Conservation (phyloP, 2,888 invertebrate genomes). For the Acanthacorydalis orientalis region DNA sequence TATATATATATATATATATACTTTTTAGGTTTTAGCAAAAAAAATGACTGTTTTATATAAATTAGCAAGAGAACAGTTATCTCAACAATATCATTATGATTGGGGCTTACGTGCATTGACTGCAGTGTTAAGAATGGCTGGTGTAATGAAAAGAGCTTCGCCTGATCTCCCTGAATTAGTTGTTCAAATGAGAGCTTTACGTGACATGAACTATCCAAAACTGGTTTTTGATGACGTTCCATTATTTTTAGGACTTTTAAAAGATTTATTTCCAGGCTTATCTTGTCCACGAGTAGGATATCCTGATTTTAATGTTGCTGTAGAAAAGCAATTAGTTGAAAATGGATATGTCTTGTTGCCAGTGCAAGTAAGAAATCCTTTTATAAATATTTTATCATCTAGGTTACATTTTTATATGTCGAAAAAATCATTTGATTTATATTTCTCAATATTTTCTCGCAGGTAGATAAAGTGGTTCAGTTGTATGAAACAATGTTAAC, state of each 20-base stretch:
- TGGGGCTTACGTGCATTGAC: conserved; percentile 87
- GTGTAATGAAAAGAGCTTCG: conserved; percentile 64
- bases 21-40: conserved; percentile 53
- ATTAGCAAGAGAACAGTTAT: conserved; percentile 71
- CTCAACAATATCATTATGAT: conserved; percentile 87
- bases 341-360: conserved; percentile 51
- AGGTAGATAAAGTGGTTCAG: conserved; percentile 81
- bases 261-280: conserved; percentile 78
- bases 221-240: conserved; percentile 86
- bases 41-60: conserved; percentile 88
- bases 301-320: conserved; percentile 70
- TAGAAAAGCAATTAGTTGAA: conserved; percentile 45
- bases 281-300: conserved; percentile 79
- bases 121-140: conserved; percentile 81
- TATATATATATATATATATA: conserved; percentile 13
- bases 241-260: conserved; percentile 71
- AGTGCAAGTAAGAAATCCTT: conserved; percentile 39
- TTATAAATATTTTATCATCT: too few species aligned
- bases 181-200: conserved; percentile 76
- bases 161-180: conserved; percentile 68
- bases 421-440: background rate
- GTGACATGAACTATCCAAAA: conserved; percentile 89
- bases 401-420: background rate
- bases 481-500: conserved; percentile 92
- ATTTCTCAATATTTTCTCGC: conserved; percentile 8